Evolutionary conservation across 1,140 invertebrate genomes (phyloP).

Genomic region (Rhopalosiphum padi): DNA sequence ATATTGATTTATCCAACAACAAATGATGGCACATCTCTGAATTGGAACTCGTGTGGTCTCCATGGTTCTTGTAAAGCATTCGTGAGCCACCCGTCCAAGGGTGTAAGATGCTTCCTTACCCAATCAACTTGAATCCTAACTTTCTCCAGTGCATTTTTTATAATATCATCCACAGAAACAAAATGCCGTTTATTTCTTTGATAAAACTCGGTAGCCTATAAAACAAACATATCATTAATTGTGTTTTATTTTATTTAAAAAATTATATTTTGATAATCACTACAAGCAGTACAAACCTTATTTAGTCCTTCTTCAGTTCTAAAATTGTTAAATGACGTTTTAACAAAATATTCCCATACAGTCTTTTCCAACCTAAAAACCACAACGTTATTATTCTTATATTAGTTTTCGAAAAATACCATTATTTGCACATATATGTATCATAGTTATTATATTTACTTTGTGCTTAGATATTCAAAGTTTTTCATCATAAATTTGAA

Average conservation of each 20-base stretch:
- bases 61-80: constrained; percentile 59
- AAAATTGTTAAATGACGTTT: constrained; percentile 74
- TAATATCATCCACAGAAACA: constrained; percentile 59
- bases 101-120: constrained; percentile 59
- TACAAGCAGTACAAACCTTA: constrained; percentile 67
- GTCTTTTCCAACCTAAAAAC: constrained; percentile 70
- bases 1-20: constrained; percentile 22
- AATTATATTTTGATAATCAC: not conserved
- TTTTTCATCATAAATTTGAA: constrained; percentile 74
- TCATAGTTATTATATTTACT: constrained; percentile 64
- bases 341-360: constrained; percentile 76
- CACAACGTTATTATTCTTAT: constrained; percentile 45
- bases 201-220: constrained; percentile 59
- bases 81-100: constrained; percentile 60
- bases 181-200: constrained; percentile 59
- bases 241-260: not conserved
- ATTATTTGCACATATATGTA: not conserved
- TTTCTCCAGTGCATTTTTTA: constrained; percentile 59
- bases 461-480: constrained; percentile 71
- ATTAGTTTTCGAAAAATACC: not conserved
- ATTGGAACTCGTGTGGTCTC: constrained; percentile 61
- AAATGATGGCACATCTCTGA: constrained; percentile 59
- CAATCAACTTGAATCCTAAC: constrained; percentile 60
- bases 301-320: constrained; percentile 75
- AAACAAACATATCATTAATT: not conserved